Evolutionary conservation across 2,113 vertebrate genomes (phyloP).

Genomic region (Sphyrna mokarran): DNA sequence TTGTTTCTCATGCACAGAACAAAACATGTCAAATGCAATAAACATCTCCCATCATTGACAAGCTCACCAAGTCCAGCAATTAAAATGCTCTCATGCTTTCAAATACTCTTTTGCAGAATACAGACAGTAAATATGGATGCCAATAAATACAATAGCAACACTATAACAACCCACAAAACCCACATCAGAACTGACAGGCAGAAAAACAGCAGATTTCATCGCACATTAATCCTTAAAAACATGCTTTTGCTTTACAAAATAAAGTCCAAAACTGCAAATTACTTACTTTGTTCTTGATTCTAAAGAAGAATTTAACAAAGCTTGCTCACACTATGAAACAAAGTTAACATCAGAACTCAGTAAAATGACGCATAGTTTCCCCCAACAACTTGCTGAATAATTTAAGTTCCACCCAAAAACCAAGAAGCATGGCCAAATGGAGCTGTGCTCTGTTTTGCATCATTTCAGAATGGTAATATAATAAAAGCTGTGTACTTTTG

Average conservation of each 20-base stretch:
- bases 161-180: background rate
- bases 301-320: background rate
- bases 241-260: background rate
- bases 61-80: slow-evolving; percentile 41
- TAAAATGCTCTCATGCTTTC: slow-evolving; percentile 41
- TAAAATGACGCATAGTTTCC: background rate
- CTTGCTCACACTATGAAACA: background rate
- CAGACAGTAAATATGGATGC: background rate
- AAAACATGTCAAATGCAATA: slow-evolving; percentile 53
- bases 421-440: background rate
- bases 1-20: slow-evolving; percentile 45
- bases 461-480: background rate
- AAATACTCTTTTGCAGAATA: slow-evolving; percentile 42
- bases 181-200: background rate
- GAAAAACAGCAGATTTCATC: background rate
- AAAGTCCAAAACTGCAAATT: background rate
- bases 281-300: background rate
- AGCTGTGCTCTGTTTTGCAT: background rate
- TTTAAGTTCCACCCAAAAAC: background rate
- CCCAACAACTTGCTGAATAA: background rate
- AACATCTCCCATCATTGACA: slow-evolving; percentile 43
- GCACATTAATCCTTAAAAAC: background rate
- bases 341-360: background rate
- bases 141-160: background rate
- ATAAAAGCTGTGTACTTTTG: slow-evolving; percentile 1